These are phyloP conservation scores for Uropetala carovei DNA, from an alignment of 2,888 invertebrate genomes.

Conservation along the genomic window DNA sequence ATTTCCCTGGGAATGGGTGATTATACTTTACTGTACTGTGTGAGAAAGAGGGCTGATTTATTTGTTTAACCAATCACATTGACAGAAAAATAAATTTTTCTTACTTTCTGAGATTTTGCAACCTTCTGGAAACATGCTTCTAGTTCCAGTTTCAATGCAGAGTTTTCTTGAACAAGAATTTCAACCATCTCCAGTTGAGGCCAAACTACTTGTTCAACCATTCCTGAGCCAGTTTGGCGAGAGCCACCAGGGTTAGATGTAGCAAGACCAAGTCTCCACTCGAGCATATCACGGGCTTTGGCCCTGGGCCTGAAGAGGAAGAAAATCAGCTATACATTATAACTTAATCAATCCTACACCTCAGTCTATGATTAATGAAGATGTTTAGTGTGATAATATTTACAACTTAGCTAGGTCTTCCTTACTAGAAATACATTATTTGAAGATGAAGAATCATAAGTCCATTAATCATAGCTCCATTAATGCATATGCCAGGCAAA, in stretches of 20 bases:
- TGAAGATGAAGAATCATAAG: too few relatives aligned
- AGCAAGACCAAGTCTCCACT: constrained; percentile 60
- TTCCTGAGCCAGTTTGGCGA: constrained; percentile 71
- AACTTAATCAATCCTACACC: too few relatives aligned
- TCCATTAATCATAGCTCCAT: too few relatives aligned
- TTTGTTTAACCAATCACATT: too few relatives aligned
- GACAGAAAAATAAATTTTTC: constrained; percentile 1
- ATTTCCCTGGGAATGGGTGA: too few relatives aligned
- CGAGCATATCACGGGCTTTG: constrained; percentile 72
- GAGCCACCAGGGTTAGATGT: constrained; percentile 77
- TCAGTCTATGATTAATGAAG: too few relatives aligned
- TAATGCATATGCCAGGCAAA: too few relatives aligned
- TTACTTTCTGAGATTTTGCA: constrained; percentile 90
- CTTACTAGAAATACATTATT: too few relatives aligned
- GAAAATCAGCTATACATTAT: not conserved
- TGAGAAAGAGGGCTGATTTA: too few relatives aligned
- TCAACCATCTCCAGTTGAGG: constrained; percentile 86
- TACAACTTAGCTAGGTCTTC: too few relatives aligned
- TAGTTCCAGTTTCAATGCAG: constrained; percentile 88
- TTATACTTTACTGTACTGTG: too few relatives aligned
- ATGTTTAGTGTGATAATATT: too few relatives aligned
- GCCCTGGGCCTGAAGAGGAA: constrained; percentile 76
- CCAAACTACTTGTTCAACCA: constrained; percentile 74
- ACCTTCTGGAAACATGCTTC: constrained; percentile 89
- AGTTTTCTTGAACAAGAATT: constrained; percentile 89